Evolutionary conservation across 2,113 vertebrate genomes (phyloP).

Genomic region (Neogale vison): DNA sequence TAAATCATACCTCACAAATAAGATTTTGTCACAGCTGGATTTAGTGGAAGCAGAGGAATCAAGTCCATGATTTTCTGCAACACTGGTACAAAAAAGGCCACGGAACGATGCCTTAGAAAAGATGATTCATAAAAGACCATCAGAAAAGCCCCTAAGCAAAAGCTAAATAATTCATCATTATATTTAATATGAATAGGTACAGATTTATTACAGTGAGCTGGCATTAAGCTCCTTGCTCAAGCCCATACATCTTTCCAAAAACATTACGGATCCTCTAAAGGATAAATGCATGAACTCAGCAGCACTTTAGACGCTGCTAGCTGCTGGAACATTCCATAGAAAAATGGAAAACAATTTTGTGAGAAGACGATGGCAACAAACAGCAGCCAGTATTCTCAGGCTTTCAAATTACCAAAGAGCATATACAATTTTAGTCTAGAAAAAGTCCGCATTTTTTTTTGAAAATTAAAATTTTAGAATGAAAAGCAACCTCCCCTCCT

Average conservation of each 20-base stretch:
- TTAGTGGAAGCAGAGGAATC: constrained; percentile 14
- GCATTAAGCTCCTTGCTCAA: constrained; percentile 15
- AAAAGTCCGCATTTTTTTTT: constrained; percentile 79
- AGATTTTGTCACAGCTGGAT: constrained; percentile 9
- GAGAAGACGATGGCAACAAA: background rate
- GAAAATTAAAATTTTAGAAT: constrained; percentile 79
- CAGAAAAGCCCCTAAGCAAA: constrained; percentile 64
- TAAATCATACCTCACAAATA: constrained; percentile 22
- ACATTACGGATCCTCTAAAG: constrained; percentile 1
- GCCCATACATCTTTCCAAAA: background rate
- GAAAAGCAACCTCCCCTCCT: constrained; percentile 45
- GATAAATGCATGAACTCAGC: background rate
- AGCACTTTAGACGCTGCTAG: background rate
- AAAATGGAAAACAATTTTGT: constrained; percentile 11
- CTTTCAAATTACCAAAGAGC: constrained; percentile 79
- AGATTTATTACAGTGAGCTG: constrained; percentile 65
- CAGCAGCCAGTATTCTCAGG: constrained; percentile 15
- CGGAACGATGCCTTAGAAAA: constrained; percentile 61
- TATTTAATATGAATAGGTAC: constrained; percentile 58
- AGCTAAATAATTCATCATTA: constrained; percentile 69
- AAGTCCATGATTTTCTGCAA: constrained; percentile 11
- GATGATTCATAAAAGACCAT: constrained; percentile 69
- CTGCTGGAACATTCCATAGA: background rate
- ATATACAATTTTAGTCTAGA: constrained; percentile 83
- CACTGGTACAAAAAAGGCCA: background rate